Base-by-base conservation (phyloP, 2,113 vertebrate genomes). In the Colinus virginianus region DNA sequence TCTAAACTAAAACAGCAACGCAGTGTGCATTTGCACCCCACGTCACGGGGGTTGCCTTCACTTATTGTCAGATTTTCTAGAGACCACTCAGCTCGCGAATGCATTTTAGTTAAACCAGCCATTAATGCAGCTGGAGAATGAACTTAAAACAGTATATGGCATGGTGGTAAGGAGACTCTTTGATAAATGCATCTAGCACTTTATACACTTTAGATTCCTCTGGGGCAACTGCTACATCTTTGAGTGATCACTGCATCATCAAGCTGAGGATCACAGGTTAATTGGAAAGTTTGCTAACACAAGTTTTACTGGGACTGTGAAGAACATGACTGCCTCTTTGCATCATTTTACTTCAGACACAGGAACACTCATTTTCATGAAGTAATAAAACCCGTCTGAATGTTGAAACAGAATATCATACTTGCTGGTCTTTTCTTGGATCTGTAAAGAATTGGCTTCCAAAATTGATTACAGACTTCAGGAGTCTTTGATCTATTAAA, bases 201-300 rank as follows among this genome's bases (percentile, higher is more conserved):
- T 95, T 26, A 90, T 78, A 92, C 61, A 85, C 72, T 95, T 95
- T 66, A 68, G 82, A 71, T 67, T 90, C 93, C 88, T 84, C 32
- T 67, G 87, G 62, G 97, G 92, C 53, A 89, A 56, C 58, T 67
- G 82, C 77, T 93, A 61, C 69, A 74, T 90, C 61, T 94, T 80
- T 69, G 93, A 94, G 80, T 70, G 80, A 94, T 88, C 72, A 8
- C 72, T 88, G 34, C 69, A 63, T 75, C 13, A 1, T 78, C 66
- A 83, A 32, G 68, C 79, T 78, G 87, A 28, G 43, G 51, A 53
- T 93, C 30, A 4, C 4, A 87, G 79, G 78, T 93, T 94, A 96
- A 95, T 58, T 95, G 83, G 71, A 93, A 97, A 95, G 85, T 94
- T 79, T 91, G 90, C 78, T 84, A 85, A 63, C 25, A n/a, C 86